These are phyloP conservation scores for Nymphalis c-album DNA, from an alignment of 2,888 invertebrate species.

Conservation along the genomic window DNA sequence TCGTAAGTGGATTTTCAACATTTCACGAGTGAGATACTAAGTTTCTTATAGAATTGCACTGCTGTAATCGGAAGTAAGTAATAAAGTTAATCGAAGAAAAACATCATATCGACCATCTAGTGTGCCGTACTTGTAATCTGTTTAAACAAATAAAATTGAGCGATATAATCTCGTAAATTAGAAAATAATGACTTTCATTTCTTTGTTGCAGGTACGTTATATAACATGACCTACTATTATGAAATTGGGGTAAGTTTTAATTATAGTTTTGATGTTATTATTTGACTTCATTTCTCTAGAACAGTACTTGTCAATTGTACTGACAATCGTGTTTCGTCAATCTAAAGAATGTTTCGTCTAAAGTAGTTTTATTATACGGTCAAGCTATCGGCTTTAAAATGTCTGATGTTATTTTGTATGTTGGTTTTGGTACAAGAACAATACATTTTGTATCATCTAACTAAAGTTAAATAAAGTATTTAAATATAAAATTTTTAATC, in stretches of 20 bases:
- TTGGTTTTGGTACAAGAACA: background rate
- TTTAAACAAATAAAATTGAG: slow-evolving; percentile 25
- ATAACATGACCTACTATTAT: slow-evolving; percentile 46
- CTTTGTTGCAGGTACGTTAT: slow-evolving; percentile 74
- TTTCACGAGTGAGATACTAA: no score
- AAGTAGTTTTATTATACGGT: background rate
- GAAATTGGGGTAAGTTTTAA: slow-evolving; percentile 47
- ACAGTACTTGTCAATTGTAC: background rate
- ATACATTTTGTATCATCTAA: background rate
- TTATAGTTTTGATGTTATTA: slow-evolving; percentile 21
- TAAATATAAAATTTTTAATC: background rate
- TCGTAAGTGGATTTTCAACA: no score
- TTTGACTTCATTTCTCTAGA: background rate
- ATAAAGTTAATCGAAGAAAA: slow-evolving; percentile 1
- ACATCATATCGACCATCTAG: slow-evolving; percentile 4
- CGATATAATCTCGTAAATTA: slow-evolving; percentile 52
- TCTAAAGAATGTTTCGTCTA: background rate
- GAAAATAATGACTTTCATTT: slow-evolving; percentile 61
- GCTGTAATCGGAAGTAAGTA: background rate
- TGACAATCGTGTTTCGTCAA: background rate
- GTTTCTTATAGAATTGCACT: no score
- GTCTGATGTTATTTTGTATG: background rate
- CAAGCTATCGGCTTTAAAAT: background rate
- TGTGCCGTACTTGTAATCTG: slow-evolving; percentile 15
- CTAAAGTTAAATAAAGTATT: background rate